Conservation (phyloP, 2,888 invertebrate genomes). For the Cylindroiulus punctatus region DNA sequence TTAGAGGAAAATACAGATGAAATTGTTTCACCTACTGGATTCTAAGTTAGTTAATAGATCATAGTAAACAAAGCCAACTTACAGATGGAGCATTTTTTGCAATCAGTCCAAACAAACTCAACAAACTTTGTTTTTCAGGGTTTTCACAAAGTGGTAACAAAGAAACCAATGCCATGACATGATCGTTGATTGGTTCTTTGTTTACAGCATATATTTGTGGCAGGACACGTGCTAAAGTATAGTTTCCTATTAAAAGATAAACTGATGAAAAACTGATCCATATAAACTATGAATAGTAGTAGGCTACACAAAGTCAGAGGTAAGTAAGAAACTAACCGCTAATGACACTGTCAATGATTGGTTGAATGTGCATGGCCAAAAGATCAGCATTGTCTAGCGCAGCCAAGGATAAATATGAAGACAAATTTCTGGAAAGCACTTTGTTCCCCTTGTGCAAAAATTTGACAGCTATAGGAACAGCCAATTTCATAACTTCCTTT, state of each 20-base stretch:
- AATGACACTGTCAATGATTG: conserved; percentile 89
- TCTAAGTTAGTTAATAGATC: background rate
- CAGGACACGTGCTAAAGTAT: conserved; percentile 84
- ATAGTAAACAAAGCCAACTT: conserved; percentile 46
- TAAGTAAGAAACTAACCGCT: conserved; percentile 71
- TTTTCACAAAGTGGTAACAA: conserved; percentile 85
- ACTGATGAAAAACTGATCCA: conserved; percentile 7
- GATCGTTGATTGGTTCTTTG: conserved; percentile 84
- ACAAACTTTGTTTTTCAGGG: conserved; percentile 84
- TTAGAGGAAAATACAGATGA: background rate
- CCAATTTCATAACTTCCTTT: conserved; percentile 80
- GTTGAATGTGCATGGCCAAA: conserved; percentile 85
- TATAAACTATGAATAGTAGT: background rate
- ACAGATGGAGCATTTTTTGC: conserved; percentile 82
- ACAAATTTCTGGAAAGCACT: conserved; percentile 88
- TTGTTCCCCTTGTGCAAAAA: conserved; percentile 90
- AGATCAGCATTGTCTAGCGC: conserved; percentile 90
- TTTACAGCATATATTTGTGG: conserved; percentile 91
- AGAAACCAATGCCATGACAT: conserved; percentile 82
- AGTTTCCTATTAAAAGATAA: conserved; percentile 76
- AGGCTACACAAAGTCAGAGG: background rate
- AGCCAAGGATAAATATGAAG: conserved; percentile 89
- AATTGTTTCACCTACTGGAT: too few species aligned
- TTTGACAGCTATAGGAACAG: conserved; percentile 89
- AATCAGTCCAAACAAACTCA: conserved; percentile 83